A percentile compares a stretch with the other conserved stretches of the same genome.
These are phyloP conservation scores for Agonopterix arenella DNA, from an alignment of 2,888 invertebrate species.

Conservation along the genomic window DNA sequence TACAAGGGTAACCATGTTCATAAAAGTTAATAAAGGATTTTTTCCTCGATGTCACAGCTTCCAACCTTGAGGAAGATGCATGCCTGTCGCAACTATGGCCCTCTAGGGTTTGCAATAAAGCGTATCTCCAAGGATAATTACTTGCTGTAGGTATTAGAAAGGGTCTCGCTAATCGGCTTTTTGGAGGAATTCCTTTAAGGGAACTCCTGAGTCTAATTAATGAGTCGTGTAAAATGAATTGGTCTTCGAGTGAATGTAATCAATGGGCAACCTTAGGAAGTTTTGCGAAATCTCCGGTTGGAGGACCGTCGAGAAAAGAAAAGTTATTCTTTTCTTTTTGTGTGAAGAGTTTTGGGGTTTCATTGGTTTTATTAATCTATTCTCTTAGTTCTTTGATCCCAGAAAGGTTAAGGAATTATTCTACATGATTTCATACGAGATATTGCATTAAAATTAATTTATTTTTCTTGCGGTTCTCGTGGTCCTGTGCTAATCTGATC, in stretches of 20 bases:
- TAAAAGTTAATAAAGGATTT: constrained; percentile 8
- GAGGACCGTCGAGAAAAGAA: no score
- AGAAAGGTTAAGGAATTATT: no score
- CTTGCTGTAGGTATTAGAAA: constrained; percentile 4
- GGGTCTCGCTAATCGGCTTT: constrained; percentile 12
- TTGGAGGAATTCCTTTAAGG: constrained; percentile 7
- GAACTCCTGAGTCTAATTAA: constrained; percentile 6
- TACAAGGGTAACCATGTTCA: background rate
- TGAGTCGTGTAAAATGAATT: constrained; percentile 8
- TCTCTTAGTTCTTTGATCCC: no score
- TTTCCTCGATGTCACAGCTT: background rate
- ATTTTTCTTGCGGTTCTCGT: no score
- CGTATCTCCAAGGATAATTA: constrained; percentile 20
- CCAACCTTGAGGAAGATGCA: constrained; percentile 11
- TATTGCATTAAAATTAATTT: no score
- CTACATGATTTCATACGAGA: no score
- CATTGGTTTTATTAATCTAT: no score
- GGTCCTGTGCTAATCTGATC: no score
- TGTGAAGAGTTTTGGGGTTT: no score
- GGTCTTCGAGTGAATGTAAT: constrained; percentile 5
- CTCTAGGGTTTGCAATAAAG: constrained; percentile 9
- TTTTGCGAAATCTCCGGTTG: no score
- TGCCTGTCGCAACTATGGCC: background rate
- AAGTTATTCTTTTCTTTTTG: no score
- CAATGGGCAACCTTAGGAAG: background rate